These are phyloP conservation scores for Centruroides sculpturatus DNA, from an alignment of 1,140 invertebrate genomes.

Conservation along the genomic window DNA sequence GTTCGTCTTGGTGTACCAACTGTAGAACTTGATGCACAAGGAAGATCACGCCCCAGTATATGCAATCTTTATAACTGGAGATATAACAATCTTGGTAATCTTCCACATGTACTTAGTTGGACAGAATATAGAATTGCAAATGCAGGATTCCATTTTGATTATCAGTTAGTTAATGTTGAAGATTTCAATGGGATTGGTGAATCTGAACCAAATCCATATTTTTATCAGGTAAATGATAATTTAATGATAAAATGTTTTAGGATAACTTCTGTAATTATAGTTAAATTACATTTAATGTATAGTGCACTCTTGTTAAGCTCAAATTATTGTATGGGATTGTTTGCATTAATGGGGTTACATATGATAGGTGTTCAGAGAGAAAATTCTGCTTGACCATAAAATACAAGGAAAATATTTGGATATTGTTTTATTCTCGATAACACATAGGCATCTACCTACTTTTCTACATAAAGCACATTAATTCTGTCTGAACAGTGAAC, in stretches of 20 bases:
- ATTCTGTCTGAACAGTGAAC: no score
- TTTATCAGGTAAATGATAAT: conserved; percentile 61
- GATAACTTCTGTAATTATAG: no score
- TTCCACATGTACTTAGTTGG: conserved; percentile 65
- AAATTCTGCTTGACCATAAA: no score
- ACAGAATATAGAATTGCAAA: conserved; percentile 80
- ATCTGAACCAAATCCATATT: conserved; percentile 94
- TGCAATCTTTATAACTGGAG: conserved; percentile 95
- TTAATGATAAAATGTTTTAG: background rate
- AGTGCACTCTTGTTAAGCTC: no score
- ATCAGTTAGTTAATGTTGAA: conserved; percentile 91
- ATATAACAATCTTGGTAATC: conserved; percentile 87
- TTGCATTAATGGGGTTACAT: no score
- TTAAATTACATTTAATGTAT: no score
- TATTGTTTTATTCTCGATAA: no score
- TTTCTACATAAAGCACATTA: no score
- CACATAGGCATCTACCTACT: no score
- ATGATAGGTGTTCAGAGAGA: no score
- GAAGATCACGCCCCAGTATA: conserved; percentile 79
- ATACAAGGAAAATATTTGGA: no score
- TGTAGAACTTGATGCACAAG: conserved; percentile 93
- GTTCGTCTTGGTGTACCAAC: conserved; percentile 92
- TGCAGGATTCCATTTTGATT: conserved; percentile 78
- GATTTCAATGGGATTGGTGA: conserved; percentile 96
- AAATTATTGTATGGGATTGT: no score